These are phyloP conservation scores for Microcebus griseorufus DNA, from an alignment of 2,113 vertebrate species.

Conservation along the genomic window DNA sequence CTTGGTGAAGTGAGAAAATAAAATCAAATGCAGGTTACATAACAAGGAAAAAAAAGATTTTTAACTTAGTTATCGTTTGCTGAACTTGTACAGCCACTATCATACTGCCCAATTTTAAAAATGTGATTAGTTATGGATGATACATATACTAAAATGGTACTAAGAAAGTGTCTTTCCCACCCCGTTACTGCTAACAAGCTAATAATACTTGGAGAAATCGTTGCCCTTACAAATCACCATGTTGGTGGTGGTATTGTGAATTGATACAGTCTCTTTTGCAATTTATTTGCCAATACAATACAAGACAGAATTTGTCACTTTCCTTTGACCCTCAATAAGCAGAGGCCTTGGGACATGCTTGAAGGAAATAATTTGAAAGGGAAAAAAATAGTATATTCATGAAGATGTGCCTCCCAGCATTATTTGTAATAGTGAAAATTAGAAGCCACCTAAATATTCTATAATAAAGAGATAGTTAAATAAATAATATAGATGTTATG, in stretches of 20 bases:
- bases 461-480: background rate
- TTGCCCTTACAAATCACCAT: background rate
- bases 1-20: background rate
- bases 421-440: slow-evolving; percentile 10
- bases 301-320: background rate
- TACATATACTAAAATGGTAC: background rate
- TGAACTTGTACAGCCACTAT: background rate
- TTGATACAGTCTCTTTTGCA: background rate
- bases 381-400: background rate
- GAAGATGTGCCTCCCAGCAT: background rate
- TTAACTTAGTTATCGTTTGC: background rate
- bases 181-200: background rate
- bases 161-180: background rate
- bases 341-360: background rate
- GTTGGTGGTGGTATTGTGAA: background rate
- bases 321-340: background rate
- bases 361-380: slow-evolving; percentile 38
- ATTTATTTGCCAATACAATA: background rate
- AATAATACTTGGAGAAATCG: background rate
- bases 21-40: background rate
- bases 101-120: background rate
- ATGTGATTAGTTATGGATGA: background rate
- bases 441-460: background rate
- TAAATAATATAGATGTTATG: background rate
- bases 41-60: background rate